phyloP scores from a whole-genome alignment of 2,888 invertebrate genomes.

The Sthenelais limicola region DNA sequence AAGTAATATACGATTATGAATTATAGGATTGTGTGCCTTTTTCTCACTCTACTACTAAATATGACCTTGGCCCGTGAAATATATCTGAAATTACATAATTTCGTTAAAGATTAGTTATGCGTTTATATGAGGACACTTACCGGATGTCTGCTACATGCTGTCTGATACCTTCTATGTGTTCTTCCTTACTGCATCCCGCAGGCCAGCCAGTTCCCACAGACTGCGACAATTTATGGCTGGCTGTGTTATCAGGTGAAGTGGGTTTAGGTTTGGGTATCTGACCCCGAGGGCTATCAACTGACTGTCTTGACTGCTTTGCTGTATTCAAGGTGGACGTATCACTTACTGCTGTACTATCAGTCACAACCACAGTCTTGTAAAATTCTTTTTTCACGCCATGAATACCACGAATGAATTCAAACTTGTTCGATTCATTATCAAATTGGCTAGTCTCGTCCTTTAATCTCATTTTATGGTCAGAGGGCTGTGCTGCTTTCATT shows the following conservation, averaged over 20 bases:
- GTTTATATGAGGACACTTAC: neutral
- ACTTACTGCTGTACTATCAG: slow-evolving; percentile 22
- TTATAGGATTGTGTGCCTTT: too few species aligned
- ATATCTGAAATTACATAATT: neutral
- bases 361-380: slow-evolving; percentile 24
- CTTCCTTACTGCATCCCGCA: neutral
- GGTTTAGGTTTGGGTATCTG: slow-evolving; percentile 3
- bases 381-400: slow-evolving; percentile 26
- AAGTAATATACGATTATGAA: too few species aligned
- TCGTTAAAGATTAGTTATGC: neutral
- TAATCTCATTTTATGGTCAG: too few species aligned
- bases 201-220: slow-evolving; percentile 5
- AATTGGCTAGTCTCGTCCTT: neutral
- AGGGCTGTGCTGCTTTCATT: neutral
- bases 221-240: neutral
- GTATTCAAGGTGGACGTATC: slow-evolving; percentile 13
- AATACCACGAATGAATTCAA: slow-evolving; percentile 24
- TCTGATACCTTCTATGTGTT: slow-evolving; percentile 33
- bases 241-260: neutral
- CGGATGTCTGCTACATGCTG: slow-evolving; percentile 33
- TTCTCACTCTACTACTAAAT: neutral
- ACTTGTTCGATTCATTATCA: neutral
- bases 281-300: neutral
- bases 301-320: neutral
- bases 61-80: neutral